These are phyloP conservation scores for Habropoda laboriosa DNA, from an alignment of 1,140 invertebrate species.

Conservation along the genomic window DNA sequence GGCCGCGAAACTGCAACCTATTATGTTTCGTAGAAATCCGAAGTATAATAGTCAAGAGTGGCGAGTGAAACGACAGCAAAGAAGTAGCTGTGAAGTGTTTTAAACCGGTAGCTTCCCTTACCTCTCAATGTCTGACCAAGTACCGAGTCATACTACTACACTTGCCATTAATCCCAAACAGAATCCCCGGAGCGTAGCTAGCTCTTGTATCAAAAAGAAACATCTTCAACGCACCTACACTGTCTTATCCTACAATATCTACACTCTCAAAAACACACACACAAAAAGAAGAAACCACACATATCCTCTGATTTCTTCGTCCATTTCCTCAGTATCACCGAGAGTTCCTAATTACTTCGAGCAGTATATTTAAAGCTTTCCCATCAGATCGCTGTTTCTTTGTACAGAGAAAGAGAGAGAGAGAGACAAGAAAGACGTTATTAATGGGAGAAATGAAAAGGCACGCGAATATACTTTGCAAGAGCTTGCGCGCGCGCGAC, in stretches of 20 bases:
- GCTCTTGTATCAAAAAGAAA: neutral
- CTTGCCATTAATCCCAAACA: neutral
- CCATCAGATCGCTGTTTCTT: neutral
- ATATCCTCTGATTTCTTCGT: neutral
- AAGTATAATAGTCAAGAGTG: neutral
- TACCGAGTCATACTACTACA: neutral
- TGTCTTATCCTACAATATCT: too few species aligned
- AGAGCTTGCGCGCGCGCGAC: neutral
- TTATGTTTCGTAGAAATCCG: neutral
- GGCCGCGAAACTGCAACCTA: neutral
- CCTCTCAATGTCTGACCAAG: neutral
- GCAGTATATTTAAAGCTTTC: neutral
- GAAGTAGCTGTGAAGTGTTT: neutral
- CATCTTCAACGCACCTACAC: too few species aligned
- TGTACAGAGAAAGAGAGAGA: too few species aligned
- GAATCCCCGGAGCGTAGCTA: neutral
- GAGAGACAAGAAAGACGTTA: too few species aligned
- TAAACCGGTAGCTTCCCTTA: neutral
- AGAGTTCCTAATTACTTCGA: conserved; percentile 16
- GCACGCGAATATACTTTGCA: conserved; percentile 17
- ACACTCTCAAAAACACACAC: too few species aligned
- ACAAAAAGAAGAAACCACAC: too few species aligned
- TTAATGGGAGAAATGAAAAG: conserved; percentile 18
- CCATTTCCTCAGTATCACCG: too few species aligned
- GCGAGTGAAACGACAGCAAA: neutral